These are phyloP conservation scores for Podargus strigoides DNA, from an alignment of 2,797 vertebrate species.

Conservation along the genomic window DNA sequence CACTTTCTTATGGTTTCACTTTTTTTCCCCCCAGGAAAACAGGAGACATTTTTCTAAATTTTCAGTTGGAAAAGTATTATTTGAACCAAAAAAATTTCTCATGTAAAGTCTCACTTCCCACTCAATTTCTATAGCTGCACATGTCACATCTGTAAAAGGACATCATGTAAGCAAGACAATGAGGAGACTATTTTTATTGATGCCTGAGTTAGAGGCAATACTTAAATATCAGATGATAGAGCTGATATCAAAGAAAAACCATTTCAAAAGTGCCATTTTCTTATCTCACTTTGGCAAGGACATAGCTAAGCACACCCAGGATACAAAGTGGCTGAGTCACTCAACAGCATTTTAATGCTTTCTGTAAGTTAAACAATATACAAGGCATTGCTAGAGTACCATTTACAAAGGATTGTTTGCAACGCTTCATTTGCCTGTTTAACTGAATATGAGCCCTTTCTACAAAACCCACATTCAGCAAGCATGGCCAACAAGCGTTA, in stretches of 20 bases:
- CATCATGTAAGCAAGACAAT: rapidly evolving
- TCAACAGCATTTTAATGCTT: background rate
- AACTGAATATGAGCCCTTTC: background rate
- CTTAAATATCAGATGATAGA: background rate
- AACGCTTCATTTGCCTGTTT: background rate
- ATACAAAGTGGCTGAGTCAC: background rate
- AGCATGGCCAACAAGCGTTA: background rate
- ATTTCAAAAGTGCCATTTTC: background rate
- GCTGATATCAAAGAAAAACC: background rate
- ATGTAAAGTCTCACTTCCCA: background rate
- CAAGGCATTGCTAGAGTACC: background rate
- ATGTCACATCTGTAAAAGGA: background rate
- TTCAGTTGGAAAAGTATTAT: background rate
- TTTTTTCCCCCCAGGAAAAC: background rate
- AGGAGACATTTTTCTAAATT: background rate
- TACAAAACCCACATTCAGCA: background rate
- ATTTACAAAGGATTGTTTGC: background rate
- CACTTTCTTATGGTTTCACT: background rate
- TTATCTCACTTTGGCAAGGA: background rate
- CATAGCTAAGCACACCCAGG: background rate
- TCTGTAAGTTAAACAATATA: background rate
- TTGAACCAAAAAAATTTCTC: background rate
- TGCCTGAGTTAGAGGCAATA: background rate
- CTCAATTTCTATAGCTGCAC: background rate
- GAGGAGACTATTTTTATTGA: background rate